phyloP scores from a whole-genome alignment of 2,113 vertebrate genomes.

The Platysternon megacephalum region DNA sequence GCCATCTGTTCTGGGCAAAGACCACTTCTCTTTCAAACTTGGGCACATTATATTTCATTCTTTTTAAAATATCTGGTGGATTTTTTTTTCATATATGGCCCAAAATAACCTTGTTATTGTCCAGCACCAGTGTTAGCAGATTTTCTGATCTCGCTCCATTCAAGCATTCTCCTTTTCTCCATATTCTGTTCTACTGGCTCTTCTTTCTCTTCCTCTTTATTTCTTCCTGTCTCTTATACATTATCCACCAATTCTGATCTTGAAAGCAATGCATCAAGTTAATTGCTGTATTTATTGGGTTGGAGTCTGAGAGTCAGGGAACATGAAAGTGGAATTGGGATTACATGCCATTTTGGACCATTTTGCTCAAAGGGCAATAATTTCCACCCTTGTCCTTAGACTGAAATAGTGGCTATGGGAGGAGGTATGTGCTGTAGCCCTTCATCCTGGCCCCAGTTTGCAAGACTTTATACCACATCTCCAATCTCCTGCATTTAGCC shows the following conservation, averaged over 20 bases:
- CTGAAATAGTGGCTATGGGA: neutral
- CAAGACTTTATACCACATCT: neutral
- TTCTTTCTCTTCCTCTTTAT: neutral
- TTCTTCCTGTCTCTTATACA: neutral
- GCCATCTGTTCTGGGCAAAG: neutral
- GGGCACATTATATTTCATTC: neutral
- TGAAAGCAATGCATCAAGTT: neutral
- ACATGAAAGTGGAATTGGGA: neutral
- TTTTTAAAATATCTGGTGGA: neutral
- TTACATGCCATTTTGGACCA: neutral
- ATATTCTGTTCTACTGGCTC: neutral
- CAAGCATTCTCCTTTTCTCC: neutral
- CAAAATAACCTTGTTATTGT: neutral
- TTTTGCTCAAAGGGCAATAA: neutral
- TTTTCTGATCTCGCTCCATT: neutral
- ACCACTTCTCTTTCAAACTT: neutral
- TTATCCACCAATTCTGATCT: neutral
- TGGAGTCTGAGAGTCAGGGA: neutral
- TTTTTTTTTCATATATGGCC: neutral
- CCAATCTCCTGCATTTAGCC: neutral
- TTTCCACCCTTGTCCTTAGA: neutral
- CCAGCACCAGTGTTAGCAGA: neutral
- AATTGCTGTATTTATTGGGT: neutral
- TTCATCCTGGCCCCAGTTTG: neutral
- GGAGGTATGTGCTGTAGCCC: neutral